Evolutionary conservation across 2,113 vertebrate genomes (phyloP).

Genomic region (Rutilus rutilus): DNA sequence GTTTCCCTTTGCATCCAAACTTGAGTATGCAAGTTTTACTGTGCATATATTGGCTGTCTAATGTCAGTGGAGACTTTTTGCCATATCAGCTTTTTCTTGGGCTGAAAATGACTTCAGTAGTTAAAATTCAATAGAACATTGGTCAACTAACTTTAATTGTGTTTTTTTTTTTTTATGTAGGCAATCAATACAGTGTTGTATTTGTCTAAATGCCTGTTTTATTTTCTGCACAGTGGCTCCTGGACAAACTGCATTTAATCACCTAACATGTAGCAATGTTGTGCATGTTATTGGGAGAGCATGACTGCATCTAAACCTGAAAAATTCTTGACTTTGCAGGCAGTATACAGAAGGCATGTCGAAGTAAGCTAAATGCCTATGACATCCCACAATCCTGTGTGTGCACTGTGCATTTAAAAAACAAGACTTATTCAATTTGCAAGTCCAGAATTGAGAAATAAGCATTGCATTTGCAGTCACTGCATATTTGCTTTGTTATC

Average conservation of each 20-base stretch:
- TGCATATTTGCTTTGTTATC: neutral
- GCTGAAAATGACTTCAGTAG: neutral
- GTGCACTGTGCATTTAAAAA: neutral
- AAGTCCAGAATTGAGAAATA: neutral
- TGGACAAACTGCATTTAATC: neutral
- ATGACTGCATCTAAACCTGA: neutral
- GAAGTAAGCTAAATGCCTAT: neutral
- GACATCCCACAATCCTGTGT: neutral
- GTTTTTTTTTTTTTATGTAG: neutral
- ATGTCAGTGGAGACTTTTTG: neutral
- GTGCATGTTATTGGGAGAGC: neutral
- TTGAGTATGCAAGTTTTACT: neutral
- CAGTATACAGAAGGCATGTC: too few relatives aligned
- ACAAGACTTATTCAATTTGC: neutral
- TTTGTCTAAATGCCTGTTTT: neutral
- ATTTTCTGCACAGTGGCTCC: neutral
- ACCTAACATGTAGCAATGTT: neutral
- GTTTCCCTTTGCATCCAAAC: neutral
- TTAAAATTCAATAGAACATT: neutral
- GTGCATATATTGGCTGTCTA: neutral
- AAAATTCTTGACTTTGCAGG: too few relatives aligned
- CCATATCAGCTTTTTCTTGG: neutral
- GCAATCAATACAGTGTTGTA: neutral
- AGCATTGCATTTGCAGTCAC: neutral
- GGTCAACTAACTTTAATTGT: neutral